Evolutionary conservation across 2,113 vertebrate species (phyloP), one percentile per base, ranked within the genome.

Genomic region (Heterochromis multidens): DNA sequence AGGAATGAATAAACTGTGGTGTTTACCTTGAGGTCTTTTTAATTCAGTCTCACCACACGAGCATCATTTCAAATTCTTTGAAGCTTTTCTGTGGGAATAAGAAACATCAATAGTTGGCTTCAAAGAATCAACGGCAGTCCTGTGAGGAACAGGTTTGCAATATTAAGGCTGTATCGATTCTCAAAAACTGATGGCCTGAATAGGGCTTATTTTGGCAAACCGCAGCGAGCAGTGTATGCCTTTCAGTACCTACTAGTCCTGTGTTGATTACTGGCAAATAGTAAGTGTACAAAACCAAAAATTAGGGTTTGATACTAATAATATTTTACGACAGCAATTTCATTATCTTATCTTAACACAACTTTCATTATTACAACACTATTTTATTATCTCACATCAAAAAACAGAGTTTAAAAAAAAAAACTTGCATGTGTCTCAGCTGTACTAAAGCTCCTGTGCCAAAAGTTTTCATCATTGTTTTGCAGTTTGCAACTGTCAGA

Each of bases 41-140:
- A 61, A 82, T 89, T 58, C 57, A 84, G 72, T 11, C 40, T 54
- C 63, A 12, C 43, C 72, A 80, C 58, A 54, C 56, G 13, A 5
- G 3, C 19, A 49, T 86, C 61, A 52, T 61, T 83, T 63, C 77
- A 49, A 79, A 31, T 46, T 56, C 31, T 79, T 83, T 80, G 40
- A 56, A 77, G 61, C 6, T 33, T 76, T 61, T 87, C 27, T 23
- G 3, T 70, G 76, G 43, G 49, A 84, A 79, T 72, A 63, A 70
- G 29, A 77, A 84, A 88, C 56, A 85, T 88, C 88, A 86, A 76
- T 85, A 82, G 56, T 62, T 87, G 58, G 31, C 78, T 77, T 78
- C 58, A 79, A 81, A 16, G 17, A 70, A 83, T 85, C 17, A 16
- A 62, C 52, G 25, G 23, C 52, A 16, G 23, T 40, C 60, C 74